Evolutionary conservation across 2,888 invertebrate genomes (phyloP).

Genomic region (Mermis nigrescens): DNA sequence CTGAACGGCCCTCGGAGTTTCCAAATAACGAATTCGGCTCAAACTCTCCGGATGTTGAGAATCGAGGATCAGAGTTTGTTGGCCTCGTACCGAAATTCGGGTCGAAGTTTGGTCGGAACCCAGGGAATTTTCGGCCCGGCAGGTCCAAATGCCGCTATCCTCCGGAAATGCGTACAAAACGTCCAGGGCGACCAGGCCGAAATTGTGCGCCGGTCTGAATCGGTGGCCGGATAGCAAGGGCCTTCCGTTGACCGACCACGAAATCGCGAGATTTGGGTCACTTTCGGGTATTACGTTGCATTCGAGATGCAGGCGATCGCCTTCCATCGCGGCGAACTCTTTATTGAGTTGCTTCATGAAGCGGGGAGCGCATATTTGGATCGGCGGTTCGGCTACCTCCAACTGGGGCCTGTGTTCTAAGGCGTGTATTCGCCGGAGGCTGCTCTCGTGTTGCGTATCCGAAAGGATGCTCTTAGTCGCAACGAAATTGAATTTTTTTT

Average conservation of each 20-base stretch:
- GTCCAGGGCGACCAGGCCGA: slow-evolving; percentile 87
- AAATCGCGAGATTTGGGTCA: slow-evolving; percentile 62
- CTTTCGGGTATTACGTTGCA: slow-evolving; percentile 77
- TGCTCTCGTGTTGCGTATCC: slow-evolving; percentile 54
- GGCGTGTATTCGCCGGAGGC: slow-evolving; percentile 31
- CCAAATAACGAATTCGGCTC: slow-evolving; percentile 29
- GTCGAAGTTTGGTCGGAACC: slow-evolving; percentile 65
- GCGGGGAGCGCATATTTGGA: slow-evolving; percentile 20
- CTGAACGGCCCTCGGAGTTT: slow-evolving; percentile 22
- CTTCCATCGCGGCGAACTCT: slow-evolving; percentile 61
- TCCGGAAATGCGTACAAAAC: slow-evolving; percentile 80
- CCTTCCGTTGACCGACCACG: slow-evolving; percentile 72
- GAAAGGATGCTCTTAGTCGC: slow-evolving; percentile 42
- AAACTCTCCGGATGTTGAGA: slow-evolving; percentile 25
- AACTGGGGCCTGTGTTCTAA: slow-evolving; percentile 34
- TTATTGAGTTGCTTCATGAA: slow-evolving; percentile 37
- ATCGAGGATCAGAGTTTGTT: slow-evolving; percentile 19
- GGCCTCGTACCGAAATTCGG: slow-evolving; percentile 62
- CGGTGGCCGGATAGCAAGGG: slow-evolving; percentile 42
- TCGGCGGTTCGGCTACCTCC: slow-evolving; percentile 22
- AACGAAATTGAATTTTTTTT: too few species aligned
- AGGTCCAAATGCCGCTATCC: slow-evolving; percentile 71
- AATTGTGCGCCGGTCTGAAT: slow-evolving; percentile 47
- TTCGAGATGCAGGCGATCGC: slow-evolving; percentile 78
- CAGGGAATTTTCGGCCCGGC: slow-evolving; percentile 58